These are phyloP conservation scores for Coelopa frigida DNA, from an alignment of 1,140 invertebrate species.

Conservation along the genomic window DNA sequence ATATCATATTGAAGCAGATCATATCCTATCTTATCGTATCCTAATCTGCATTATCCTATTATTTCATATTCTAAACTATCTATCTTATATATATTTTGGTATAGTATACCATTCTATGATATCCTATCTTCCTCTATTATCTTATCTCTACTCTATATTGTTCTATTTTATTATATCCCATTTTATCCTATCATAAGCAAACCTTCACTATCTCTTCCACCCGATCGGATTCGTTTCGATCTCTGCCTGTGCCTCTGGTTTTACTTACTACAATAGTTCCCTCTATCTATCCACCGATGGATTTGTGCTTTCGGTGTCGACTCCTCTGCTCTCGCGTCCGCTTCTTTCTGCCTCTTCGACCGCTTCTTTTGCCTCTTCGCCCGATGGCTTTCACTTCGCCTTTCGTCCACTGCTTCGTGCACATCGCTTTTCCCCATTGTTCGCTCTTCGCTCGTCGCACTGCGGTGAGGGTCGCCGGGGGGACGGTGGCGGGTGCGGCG, in stretches of 20 bases:
- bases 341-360: neutral
- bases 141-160: slow-evolving; percentile 1
- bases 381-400: neutral
- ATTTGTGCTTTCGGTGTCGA: neutral
- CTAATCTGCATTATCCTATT: neutral
- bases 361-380: neutral
- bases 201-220: neutral
- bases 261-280: neutral
- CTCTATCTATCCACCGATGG: neutral
- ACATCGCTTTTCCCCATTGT: too few species aligned
- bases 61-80: slow-evolving; percentile 1
- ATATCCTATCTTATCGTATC: slow-evolving; percentile 5
- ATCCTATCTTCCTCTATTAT: slow-evolving; percentile 3
- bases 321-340: neutral
- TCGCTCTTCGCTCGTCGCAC: too few species aligned
- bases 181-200: slow-evolving; percentile 1
- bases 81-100: slow-evolving; percentile 1
- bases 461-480: too few species aligned
- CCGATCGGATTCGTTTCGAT: neutral
- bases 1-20: neutral
- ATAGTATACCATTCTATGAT: neutral
- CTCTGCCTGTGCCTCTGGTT: neutral
- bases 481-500: too few species aligned
- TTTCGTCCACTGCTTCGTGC: too few species aligned
- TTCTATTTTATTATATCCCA: slow-evolving; percentile 2